Base-by-base conservation (phyloP, 2,797 vertebrate species). In the Chelidonichthys spinosus region DNA sequence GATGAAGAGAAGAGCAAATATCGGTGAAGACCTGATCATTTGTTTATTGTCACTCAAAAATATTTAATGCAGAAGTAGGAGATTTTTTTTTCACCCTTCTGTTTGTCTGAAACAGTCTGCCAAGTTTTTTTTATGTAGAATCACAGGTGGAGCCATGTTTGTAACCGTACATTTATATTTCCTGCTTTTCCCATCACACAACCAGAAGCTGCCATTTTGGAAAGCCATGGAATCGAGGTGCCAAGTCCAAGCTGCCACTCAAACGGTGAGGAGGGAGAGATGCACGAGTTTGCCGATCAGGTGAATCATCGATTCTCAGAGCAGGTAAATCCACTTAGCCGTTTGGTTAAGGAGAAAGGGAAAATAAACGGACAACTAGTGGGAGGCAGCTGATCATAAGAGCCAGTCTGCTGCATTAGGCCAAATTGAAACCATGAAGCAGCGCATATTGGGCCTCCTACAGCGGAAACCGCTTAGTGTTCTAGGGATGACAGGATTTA, bases 1-100 rank as follows among this genome's bases (percentile, higher is more conserved):
- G 89, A 96, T 96, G 95, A 96, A 96, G 91, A 94, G 95, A 63
- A 92, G 95, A 87, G 95, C 95, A 3, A 96, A 96, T 69, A 96
- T 96, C 49, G 95, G 95, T 96, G 82, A 92, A 88, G 32, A 59
- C 11, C 49, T 33, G 6, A 68, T 6, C 4, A 10, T 6, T 25
- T 40, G 11, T 4, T 54, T 6, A 2, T 4, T 10, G 5, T 10
- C 3, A 53, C 10, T 63, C 18, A 47, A 47, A 15, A 32, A 25
- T 25, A 25, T 25, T 25, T 25, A 25, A 25, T 25, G 25, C 25
- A 25, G 17, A 47, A 54, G 32, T 14, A 33, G 32, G 6, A 53
- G 13, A 33, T 33, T 35, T 36, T 13, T 25, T 25, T 25, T 25
- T 25, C 25, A 25, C 25, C 25, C 47, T n/a, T 49, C n/a, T n/a